Percentiles rank a stretch among this genome's conserved stretches.
Conservation (phyloP, 2,888 invertebrate species). For the Antitype chi region DNA sequence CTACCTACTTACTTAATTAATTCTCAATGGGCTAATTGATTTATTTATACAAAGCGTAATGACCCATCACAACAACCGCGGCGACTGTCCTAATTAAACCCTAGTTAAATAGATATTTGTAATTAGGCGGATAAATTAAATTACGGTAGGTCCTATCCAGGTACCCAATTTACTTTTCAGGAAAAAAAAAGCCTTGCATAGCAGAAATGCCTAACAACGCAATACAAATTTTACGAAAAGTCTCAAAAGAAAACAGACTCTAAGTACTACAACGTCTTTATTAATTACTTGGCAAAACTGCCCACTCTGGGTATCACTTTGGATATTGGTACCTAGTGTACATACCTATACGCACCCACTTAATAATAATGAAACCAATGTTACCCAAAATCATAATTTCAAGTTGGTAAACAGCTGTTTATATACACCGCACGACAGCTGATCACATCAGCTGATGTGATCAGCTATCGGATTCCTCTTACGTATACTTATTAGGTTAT, state of each 20-base stretch:
- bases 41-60: constrained; percentile 30
- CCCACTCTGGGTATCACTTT: not conserved
- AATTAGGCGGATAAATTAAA: not conserved
- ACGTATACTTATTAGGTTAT: not conserved
- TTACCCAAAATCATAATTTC: not conserved
- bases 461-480: not conserved
- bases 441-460: too few relatives aligned
- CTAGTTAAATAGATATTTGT: not conserved
- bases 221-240: not conserved
- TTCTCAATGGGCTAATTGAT: constrained; percentile 17
- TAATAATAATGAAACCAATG: not conserved
- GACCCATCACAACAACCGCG: not conserved
- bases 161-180: not conserved
- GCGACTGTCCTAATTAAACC: constrained; percentile 1
- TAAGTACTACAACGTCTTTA: not conserved
- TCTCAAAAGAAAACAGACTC: not conserved
- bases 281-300: not conserved
- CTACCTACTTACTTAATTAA: constrained; percentile 6
- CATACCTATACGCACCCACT: not conserved
- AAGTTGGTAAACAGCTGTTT: not conserved
- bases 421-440: too few relatives aligned
- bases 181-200: not conserved
- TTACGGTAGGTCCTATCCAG: too few relatives aligned
- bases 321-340: not conserved
- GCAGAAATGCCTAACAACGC: not conserved